phyloP scores from a whole-genome alignment of 2,888 invertebrate species.

The Pandemis corylana region DNA sequence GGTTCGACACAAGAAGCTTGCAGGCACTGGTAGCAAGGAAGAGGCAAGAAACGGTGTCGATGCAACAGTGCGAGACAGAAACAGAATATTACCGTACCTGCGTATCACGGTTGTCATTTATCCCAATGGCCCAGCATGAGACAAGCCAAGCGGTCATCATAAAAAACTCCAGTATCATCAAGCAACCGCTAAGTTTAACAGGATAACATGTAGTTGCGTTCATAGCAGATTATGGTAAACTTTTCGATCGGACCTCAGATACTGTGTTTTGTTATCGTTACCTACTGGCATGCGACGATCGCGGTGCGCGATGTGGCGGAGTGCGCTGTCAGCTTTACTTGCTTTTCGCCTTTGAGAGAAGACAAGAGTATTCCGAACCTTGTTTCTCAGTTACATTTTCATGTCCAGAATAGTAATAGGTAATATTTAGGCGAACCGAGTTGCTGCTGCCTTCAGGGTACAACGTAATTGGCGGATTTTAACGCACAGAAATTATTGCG shows the following conservation, averaged over 20 bases:
- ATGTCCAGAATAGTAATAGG: not conserved
- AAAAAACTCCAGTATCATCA: slow-evolving; percentile 51
- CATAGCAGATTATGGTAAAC: slow-evolving; percentile 19
- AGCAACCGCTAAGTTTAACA: slow-evolving; percentile 41
- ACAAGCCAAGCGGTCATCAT: slow-evolving; percentile 71
- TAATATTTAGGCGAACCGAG: not conserved
- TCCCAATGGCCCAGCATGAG: slow-evolving; percentile 65
- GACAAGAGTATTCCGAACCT: slow-evolving; percentile 51
- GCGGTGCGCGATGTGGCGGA: slow-evolving; percentile 78
- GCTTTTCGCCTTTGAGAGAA: slow-evolving; percentile 66
- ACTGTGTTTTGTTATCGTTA: slow-evolving; percentile 59
- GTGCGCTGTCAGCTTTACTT: slow-evolving; percentile 73
- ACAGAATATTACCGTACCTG: slow-evolving; percentile 64
- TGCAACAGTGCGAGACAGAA: slow-evolving; percentile 58
- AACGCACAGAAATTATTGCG: not conserved
- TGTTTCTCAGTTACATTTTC: not conserved
- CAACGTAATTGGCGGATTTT: not conserved
- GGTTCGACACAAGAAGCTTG: slow-evolving; percentile 46
- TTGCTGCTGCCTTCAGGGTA: slow-evolving; percentile 1
- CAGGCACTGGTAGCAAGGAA: slow-evolving; percentile 50
- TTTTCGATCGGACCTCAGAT: slow-evolving; percentile 54
- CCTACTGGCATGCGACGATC: slow-evolving; percentile 81
- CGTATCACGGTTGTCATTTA: slow-evolving; percentile 50
- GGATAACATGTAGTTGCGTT: not conserved
- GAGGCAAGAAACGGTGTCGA: slow-evolving; percentile 52